A percentile compares a stretch with the other conserved stretches of the same genome.
phyloP scores from a whole-genome alignment of 2,888 invertebrate genomes.

The Tryphoninae sp. region DNA sequence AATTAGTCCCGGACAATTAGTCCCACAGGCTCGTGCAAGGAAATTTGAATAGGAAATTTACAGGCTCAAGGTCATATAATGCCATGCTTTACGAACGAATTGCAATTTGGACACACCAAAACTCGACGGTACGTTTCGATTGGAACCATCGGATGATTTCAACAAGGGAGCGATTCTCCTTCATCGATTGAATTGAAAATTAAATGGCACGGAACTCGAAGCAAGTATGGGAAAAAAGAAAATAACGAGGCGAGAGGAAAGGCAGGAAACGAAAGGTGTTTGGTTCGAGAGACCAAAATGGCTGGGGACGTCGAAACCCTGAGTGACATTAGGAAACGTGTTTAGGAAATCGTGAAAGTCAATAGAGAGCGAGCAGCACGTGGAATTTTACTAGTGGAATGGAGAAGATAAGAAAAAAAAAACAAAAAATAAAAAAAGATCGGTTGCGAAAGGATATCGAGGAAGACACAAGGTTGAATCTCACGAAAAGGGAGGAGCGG shows the following conservation, averaged over 20 bases:
- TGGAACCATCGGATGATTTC: neutral
- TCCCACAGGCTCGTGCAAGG: too few relatives aligned
- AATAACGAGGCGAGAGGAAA: neutral
- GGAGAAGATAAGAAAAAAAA: neutral
- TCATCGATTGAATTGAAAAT: conserved; percentile 73
- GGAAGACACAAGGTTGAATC: conserved; percentile 30
- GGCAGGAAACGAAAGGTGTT: neutral
- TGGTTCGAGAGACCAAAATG: conserved; percentile 23
- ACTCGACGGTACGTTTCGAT: too few relatives aligned
- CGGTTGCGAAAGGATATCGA: conserved; percentile 26
- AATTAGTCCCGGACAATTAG: too few relatives aligned
- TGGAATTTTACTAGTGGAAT: neutral
- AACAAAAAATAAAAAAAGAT: neutral
- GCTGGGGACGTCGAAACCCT: conserved; percentile 25
- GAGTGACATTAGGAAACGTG: conserved; percentile 65
- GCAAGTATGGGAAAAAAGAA: conserved; percentile 34
- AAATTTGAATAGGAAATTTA: too few relatives aligned
- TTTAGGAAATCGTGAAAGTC: conserved; percentile 72
- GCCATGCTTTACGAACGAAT: too few relatives aligned
- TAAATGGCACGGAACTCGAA: conserved; percentile 56
- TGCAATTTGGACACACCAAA: too few relatives aligned
- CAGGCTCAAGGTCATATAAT: too few relatives aligned
- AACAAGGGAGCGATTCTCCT: conserved; percentile 46
- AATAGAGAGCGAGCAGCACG: conserved; percentile 22
- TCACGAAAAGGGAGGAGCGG: conserved; percentile 42